Conservation (phyloP, 2,888 invertebrate genomes). For the Caenorhabditis sinica region DNA sequence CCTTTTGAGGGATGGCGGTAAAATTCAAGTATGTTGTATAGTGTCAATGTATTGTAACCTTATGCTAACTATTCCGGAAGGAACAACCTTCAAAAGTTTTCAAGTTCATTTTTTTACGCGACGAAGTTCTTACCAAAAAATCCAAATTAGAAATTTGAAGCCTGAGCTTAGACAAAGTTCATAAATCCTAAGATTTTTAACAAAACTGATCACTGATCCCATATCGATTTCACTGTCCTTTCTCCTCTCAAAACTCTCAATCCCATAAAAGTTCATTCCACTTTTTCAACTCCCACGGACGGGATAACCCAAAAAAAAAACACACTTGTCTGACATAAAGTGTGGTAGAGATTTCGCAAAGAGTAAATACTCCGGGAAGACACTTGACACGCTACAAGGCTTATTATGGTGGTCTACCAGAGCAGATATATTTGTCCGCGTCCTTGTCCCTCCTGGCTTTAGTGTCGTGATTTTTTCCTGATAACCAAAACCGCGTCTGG, state of each 20-base stretch:
- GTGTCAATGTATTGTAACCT: not conserved
- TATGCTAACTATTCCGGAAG: not conserved
- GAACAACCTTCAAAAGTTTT: too few relatives aligned
- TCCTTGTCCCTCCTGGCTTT: not conserved
- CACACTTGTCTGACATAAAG: slow-evolving; percentile 39
- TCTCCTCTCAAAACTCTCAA: not conserved
- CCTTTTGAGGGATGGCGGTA: not conserved
- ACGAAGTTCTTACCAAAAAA: too few relatives aligned
- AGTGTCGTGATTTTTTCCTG: slow-evolving; percentile 31
- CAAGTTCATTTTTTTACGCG: too few relatives aligned
- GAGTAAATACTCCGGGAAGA: slow-evolving; percentile 32
- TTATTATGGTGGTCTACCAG: slow-evolving; percentile 35
- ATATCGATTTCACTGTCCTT: not conserved
- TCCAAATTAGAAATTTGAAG: too few relatives aligned
- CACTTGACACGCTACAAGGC: slow-evolving; percentile 48
- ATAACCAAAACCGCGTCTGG: slow-evolving; percentile 9
- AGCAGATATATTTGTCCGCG: slow-evolving; percentile 21
- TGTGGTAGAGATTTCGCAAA: slow-evolving; percentile 44
- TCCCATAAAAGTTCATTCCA: slow-evolving; percentile 29
- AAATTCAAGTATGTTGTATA: too few relatives aligned
- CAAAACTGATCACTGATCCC: slow-evolving; percentile 17
- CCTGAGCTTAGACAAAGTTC: too few relatives aligned
- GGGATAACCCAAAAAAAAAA: slow-evolving; percentile 32
- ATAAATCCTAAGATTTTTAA: too few relatives aligned
- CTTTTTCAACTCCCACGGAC: slow-evolving; percentile 36